Evolutionary conservation across 1,140 invertebrate species (phyloP).

Genomic region (Magallana angulata): DNA sequence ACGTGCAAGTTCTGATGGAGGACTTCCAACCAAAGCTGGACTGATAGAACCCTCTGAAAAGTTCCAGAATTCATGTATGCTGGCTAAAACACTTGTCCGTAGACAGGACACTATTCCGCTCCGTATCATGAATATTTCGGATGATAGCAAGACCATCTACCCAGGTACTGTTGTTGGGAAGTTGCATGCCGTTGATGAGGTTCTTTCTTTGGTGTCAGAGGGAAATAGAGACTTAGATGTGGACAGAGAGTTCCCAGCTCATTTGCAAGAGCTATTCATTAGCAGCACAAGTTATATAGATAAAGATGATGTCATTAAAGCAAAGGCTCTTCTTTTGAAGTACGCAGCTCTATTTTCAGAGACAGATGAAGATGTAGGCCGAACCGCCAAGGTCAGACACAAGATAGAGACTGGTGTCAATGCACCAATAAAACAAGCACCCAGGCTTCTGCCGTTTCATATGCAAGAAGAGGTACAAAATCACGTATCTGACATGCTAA

Average conservation of each 20-base stretch:
- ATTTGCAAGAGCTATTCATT: no score
- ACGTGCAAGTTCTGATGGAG: no score
- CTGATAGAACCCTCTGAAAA: no score
- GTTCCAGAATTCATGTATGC: background rate
- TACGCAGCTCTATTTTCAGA: no score
- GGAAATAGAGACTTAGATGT: background rate
- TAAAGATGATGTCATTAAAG: no score
- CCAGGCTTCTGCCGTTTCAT: constrained; percentile 2
- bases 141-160: constrained; percentile 35
- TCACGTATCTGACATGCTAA: constrained; percentile 60
- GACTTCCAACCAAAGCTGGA: no score
- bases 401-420: no score
- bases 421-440: background rate
- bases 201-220: constrained; percentile 20
- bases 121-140: constrained; percentile 43
- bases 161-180: constrained; percentile 41
- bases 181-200: background rate
- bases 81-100: constrained; percentile 21
- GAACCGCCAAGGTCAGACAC: no score
- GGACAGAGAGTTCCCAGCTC: no score
- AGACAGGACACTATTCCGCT: constrained; percentile 33
- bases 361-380: no score
- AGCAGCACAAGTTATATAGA: no score
- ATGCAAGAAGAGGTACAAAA: background rate
- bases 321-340: no score